phyloP scores from a whole-genome alignment of 2,888 invertebrate species.

The Vannuccia rotundouncinata region DNA sequence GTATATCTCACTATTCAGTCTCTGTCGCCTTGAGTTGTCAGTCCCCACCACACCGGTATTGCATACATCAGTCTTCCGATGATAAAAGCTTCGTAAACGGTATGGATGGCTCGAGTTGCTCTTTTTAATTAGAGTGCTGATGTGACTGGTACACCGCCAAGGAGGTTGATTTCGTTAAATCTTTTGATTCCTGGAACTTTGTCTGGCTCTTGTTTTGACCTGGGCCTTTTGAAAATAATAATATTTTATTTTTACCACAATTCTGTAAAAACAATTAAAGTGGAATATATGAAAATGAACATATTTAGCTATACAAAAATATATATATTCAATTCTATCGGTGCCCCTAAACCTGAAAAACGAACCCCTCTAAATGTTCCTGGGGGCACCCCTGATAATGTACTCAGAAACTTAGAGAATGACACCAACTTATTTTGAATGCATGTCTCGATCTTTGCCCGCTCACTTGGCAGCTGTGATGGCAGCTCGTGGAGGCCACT shows the following conservation, averaged over 20 bases:
- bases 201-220: conserved; percentile 1
- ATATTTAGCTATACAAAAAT: too few species aligned
- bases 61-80: background rate
- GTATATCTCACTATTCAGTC: background rate
- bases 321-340: too few species aligned
- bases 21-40: background rate
- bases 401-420: too few species aligned
- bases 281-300: too few species aligned
- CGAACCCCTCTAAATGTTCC: too few species aligned
- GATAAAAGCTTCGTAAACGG: background rate
- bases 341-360: too few species aligned
- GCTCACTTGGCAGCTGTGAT: too few species aligned
- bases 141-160: background rate
- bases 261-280: too few species aligned
- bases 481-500: too few species aligned
- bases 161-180: background rate
- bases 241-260: background rate
- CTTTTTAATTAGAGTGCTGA: conserved; percentile 16
- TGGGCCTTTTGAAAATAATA: conserved; percentile 2
- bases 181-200: conserved; percentile 7
- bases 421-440: too few species aligned
- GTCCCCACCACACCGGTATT: background rate
- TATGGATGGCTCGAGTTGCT: background rate
- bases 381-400: too few species aligned
- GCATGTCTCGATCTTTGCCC: too few species aligned